Conservation (phyloP, 2,797 vertebrate genomes). For the Lagodon rhomboides region DNA sequence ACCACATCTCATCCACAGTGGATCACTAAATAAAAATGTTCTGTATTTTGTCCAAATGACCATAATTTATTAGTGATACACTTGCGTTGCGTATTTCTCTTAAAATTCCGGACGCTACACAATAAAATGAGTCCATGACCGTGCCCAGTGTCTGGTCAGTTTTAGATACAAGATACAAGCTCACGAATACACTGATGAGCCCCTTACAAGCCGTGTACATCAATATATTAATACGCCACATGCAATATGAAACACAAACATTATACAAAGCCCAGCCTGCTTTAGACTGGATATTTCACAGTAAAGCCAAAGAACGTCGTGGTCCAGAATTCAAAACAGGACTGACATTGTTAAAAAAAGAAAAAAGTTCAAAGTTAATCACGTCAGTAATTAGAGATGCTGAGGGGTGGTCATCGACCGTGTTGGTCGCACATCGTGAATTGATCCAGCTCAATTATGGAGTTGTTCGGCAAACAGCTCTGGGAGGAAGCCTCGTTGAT, state of each 20-base stretch:
- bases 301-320: neutral
- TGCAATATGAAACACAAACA: neutral
- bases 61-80: conserved; percentile 3
- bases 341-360: neutral
- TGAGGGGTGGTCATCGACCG: conserved; percentile 31
- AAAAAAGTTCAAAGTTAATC: conserved; percentile 18
- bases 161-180: neutral
- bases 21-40: neutral
- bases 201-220: neutral
- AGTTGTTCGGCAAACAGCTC: conserved; percentile 49
- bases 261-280: neutral
- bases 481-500: conserved; percentile 22
- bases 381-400: conserved; percentile 29
- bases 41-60: neutral
- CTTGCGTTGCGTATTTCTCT: neutral
- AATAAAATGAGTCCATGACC: neutral
- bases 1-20: conserved; percentile 2
- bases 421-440: conserved; percentile 37
- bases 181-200: neutral
- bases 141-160: neutral
- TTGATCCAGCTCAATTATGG: conserved; percentile 40
- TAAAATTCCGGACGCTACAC: neutral
- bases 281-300: neutral
- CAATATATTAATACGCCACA: neutral
- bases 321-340: neutral